Evolutionary conservation across 2,113 vertebrate species (phyloP).

Genomic region (Bubo blakistoni): DNA sequence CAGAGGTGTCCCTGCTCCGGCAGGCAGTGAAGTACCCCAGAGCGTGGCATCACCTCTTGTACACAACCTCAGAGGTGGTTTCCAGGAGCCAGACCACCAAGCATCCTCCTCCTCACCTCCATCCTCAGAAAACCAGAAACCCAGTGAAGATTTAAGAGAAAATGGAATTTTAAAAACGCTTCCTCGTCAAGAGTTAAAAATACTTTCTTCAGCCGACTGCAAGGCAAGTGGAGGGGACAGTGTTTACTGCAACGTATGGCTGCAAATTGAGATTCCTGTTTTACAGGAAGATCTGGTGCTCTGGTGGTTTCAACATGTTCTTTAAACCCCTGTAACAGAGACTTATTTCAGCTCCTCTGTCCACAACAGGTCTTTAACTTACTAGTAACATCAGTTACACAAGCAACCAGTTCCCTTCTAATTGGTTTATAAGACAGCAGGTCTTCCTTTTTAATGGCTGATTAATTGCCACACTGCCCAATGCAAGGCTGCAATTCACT

Average conservation of each 20-base stretch:
- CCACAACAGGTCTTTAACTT: conserved; percentile 2
- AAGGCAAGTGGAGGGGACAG: not conserved
- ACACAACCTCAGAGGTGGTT: not conserved
- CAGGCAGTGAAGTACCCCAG: not conserved
- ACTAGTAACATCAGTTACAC: conserved; percentile 47
- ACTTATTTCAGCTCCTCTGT: not conserved
- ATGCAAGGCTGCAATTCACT: not conserved
- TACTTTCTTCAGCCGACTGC: not conserved
- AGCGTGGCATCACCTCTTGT: not conserved
- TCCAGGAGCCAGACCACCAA: not conserved
- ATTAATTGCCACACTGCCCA: conserved; percentile 48
- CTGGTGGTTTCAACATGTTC: not conserved
- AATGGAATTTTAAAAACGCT: not conserved
- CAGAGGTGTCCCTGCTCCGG: not conserved
- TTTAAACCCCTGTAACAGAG: not conserved
- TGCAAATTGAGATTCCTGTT: not conserved
- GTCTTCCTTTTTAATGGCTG: conserved; percentile 40
- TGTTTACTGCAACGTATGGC: not conserved
- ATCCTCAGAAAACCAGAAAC: not conserved
- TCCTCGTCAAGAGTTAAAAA: not conserved
- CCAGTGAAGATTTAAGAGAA: not conserved
- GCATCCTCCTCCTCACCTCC: not conserved
- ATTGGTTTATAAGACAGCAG: conserved; percentile 60
- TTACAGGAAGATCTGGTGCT: not conserved
- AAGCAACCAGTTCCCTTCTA: conserved; percentile 35